Conservation (phyloP, 2,797 vertebrate genomes). For the Sebastes melanostomus region DNA sequence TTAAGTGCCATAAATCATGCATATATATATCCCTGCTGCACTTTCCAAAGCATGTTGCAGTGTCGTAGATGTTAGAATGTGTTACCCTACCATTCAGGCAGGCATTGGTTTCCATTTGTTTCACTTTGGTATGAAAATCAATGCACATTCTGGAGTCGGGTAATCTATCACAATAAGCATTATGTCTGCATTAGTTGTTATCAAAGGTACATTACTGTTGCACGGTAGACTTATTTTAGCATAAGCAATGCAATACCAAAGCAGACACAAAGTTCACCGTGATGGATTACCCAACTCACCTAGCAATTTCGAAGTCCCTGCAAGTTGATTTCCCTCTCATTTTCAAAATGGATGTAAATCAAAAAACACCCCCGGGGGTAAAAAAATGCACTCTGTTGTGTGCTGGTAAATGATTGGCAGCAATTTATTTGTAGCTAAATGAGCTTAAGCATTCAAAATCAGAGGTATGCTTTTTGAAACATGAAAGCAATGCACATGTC, state of each 20-base stretch:
- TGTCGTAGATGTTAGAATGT: neutral
- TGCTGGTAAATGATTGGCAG: neutral
- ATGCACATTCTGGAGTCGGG: neutral
- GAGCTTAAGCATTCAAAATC: neutral
- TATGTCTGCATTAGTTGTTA: slow-evolving; percentile 3
- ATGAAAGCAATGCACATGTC: slow-evolving; percentile 7
- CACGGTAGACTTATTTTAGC: neutral
- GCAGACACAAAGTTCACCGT: neutral
- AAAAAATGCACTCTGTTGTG: neutral
- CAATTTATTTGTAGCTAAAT: neutral
- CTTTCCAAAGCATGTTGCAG: neutral
- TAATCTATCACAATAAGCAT: slow-evolving; percentile 5
- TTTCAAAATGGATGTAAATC: neutral
- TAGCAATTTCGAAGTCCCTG: neutral
- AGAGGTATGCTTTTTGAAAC: neutral
- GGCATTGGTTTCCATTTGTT: neutral
- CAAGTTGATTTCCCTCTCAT: neutral
- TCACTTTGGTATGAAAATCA: neutral
- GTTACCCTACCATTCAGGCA: neutral
- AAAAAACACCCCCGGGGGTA: neutral
- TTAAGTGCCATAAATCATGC: neutral
- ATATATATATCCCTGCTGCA: neutral
- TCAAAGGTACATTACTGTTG: slow-evolving; percentile 16
- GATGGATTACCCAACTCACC: slow-evolving; percentile 19
- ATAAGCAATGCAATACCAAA: neutral